phyloP scores from a whole-genome alignment of 1,140 invertebrate species.

The Amphibalanus amphitrite region DNA sequence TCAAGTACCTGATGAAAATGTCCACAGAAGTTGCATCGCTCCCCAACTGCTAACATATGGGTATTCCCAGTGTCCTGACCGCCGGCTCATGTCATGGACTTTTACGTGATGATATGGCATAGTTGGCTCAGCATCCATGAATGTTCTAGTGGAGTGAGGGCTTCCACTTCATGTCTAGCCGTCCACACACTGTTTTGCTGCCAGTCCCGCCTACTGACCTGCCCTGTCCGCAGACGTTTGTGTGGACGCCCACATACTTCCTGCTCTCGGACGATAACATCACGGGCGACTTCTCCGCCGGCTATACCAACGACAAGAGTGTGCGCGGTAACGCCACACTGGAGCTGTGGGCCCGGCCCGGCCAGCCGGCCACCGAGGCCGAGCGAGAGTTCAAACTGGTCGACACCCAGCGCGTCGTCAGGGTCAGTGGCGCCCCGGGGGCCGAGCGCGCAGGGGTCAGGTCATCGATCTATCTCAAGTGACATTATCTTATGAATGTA shows the following conservation, averaged over 20 bases:
- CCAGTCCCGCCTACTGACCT: not conserved
- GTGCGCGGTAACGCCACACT: constrained; percentile 24
- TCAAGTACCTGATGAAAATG: no score
- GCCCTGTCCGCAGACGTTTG: constrained; percentile 18
- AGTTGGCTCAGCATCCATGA: not conserved
- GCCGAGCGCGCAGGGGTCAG: no score
- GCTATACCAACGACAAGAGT: constrained; percentile 24
- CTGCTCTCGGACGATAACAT: constrained; percentile 23
- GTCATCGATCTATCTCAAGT: no score
- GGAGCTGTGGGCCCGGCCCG: constrained; percentile 11
- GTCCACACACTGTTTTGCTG: not conserved
- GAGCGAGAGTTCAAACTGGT: constrained; percentile 10
- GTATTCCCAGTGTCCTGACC: not conserved
- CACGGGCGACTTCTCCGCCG: constrained; percentile 21
- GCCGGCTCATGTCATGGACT: not conserved
- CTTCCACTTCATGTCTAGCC: not conserved
- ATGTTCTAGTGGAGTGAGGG: not conserved
- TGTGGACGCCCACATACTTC: constrained; percentile 23
- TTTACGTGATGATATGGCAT: not conserved
- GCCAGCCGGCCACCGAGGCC: constrained; percentile 5
- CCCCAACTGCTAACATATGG: not conserved
- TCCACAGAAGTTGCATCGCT: no score
- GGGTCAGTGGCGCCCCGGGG: constrained; percentile 9
- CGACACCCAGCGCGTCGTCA: not conserved
- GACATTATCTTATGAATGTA: no score